Evolutionary conservation across 2,888 invertebrate genomes (phyloP).

Genomic region (Aricia artaxerxes): DNA sequence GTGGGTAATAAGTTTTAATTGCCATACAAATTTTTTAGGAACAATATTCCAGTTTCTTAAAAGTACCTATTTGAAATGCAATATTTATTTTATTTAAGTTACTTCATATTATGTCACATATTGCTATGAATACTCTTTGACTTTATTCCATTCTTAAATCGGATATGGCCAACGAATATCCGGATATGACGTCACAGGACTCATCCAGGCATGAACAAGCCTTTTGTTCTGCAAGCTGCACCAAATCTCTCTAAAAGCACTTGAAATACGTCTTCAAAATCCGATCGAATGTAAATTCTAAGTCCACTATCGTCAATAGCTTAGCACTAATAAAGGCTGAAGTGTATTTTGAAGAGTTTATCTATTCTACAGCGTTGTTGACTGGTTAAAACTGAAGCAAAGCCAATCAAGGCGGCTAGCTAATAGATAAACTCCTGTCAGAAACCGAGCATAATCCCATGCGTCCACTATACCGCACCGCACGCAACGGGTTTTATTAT

Average conservation of each 20-base stretch:
- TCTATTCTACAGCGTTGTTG: neutral
- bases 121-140: neutral
- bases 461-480: no score
- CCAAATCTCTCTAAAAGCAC: neutral
- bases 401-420: neutral
- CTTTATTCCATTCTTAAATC: neutral
- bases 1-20: no score
- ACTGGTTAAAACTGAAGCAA: neutral
- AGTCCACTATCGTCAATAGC: neutral
- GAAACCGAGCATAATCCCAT: no score
- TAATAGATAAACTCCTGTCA: neutral
- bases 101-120: neutral
- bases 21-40: no score
- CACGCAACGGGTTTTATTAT: no score
- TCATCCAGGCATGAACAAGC: neutral
- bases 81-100: no score
- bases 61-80: no score
- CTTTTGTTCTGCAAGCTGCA: neutral
- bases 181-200: neutral
- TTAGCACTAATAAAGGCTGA: neutral
- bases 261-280: neutral
- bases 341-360: neutral
- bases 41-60: no score
- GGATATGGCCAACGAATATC: neutral
- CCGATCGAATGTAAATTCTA: constrained; percentile 12